Evolutionary conservation across 2,113 vertebrate species (phyloP), one percentile per base, ranked within the genome.

Genomic region (Regulus satrapa): DNA sequence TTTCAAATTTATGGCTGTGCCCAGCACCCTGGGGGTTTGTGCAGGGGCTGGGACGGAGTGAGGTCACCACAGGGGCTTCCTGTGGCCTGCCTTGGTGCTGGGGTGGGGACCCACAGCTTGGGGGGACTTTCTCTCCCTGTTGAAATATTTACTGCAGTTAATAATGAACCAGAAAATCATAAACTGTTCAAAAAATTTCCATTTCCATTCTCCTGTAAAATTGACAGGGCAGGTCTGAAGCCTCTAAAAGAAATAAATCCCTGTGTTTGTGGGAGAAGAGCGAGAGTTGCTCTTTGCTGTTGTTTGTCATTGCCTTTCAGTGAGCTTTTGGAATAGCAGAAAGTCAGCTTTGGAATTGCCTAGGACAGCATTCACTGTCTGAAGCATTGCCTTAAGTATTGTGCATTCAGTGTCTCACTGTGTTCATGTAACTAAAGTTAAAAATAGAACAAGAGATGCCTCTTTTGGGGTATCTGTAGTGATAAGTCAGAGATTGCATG

Each of bases 1-100:
- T 94, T 96, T 97, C 71, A 95, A 2, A 88, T 95, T 96, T 94
- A 88, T 97, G 88, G n/a, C 76, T 61, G 75, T 94, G 90, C 92
- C 77, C 48, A 38, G 78, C 1, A 3, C 96, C 93, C 86, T 51
- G 64, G 97, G 96, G 89, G 52, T 64, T 97, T 84, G 55, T 94
- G 88, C 82, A 82, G 68, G 54, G 68, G 45, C 61, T 81, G 52
- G 97, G 97, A 12, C 91, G 18, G 72, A 84, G 83, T 91, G 92
- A 85, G 90, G 85, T 92, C 78, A 54, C 62, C 4, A 1, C 9
- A 6, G 85, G 92, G 88, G 88, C 95, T 98, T 98, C 98, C 98
- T 92, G 95, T 80, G 74, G 38, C 96, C 92, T 92, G 74, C 34
- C 96, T 77, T 56, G 73, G 83, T 93, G 77, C 32, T 75, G 76